Evolutionary conservation across 2,797 vertebrate genomes (phyloP).

Genomic region (Brachyrhaphis roseni): DNA sequence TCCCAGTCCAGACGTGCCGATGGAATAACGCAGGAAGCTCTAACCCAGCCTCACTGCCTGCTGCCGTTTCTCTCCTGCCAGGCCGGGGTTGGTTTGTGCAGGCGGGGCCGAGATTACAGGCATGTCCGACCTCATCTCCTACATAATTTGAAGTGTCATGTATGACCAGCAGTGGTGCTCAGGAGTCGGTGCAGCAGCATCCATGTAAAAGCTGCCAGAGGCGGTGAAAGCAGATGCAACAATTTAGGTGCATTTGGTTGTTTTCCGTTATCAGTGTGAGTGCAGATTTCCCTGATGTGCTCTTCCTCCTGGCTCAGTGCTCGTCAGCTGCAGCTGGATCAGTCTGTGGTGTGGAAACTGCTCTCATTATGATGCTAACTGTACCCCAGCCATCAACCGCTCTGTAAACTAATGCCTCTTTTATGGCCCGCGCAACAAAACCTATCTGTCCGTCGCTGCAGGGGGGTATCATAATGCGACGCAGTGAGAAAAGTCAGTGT

Average conservation of each 20-base stretch:
- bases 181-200: slow-evolving; percentile 41
- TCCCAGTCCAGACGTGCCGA: slow-evolving; percentile 54
- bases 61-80: slow-evolving; percentile 20
- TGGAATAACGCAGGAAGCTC: slow-evolving; percentile 56
- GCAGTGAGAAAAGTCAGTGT: slow-evolving; percentile 60
- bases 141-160: slow-evolving; percentile 61
- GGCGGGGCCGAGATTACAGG: slow-evolving; percentile 41
- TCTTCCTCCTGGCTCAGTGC: slow-evolving; percentile 23
- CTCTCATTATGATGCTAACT: slow-evolving; percentile 62
- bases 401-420: slow-evolving; percentile 50
- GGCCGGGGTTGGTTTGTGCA: slow-evolving; percentile 28
- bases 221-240: slow-evolving; percentile 56
- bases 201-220: slow-evolving; percentile 55
- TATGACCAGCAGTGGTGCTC: slow-evolving; percentile 48
- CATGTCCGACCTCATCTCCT: slow-evolving; percentile 36
- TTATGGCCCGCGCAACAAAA: slow-evolving; percentile 57
- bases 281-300: slow-evolving; percentile 56
- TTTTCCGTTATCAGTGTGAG: slow-evolving; percentile 60
- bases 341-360: slow-evolving; percentile 44
- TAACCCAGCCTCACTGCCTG: slow-evolving; percentile 27
- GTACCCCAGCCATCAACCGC: slow-evolving; percentile 51
- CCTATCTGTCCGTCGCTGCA: slow-evolving; percentile 64
- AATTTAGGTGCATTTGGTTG: slow-evolving; percentile 64
- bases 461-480: slow-evolving; percentile 69
- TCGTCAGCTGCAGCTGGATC: slow-evolving; percentile 57